A percentile compares a stretch with the other conserved stretches of the same genome.
Conservation (phyloP, 1,140 invertebrate genomes). For the Harlomillsia oculata region DNA sequence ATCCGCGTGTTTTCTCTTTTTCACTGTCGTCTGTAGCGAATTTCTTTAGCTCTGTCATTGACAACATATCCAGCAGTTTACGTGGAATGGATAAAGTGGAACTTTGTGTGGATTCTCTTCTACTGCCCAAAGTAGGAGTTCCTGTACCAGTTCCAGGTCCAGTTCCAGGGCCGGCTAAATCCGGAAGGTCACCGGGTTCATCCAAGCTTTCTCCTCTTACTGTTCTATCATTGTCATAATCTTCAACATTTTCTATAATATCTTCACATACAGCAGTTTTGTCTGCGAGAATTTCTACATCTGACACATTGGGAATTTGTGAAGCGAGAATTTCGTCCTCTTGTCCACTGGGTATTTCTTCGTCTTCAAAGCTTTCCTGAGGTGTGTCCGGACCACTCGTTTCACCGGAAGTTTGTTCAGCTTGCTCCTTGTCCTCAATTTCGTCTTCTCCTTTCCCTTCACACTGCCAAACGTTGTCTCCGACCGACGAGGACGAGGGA, state of each 20-base stretch:
- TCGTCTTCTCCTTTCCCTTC: constrained; percentile 35
- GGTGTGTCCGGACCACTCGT: constrained; percentile 70
- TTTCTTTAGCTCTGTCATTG: constrained; percentile 32
- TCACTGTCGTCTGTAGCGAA: constrained; percentile 19
- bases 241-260: constrained; percentile 31
- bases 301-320: constrained; percentile 21
- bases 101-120: constrained; percentile 29
- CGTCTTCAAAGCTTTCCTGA: constrained; percentile 58
- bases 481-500: constrained; percentile 28
- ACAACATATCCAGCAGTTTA: constrained; percentile 36
- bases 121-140: constrained; percentile 14
- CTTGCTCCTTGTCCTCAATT: constrained; percentile 22
- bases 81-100: constrained; percentile 31
- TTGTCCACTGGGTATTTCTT: constrained; percentile 40
- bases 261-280: constrained; percentile 23
- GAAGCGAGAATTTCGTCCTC: constrained; percentile 15
- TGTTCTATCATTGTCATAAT: constrained; percentile 25
- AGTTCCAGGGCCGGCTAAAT: constrained; percentile 4
- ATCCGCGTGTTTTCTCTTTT: constrained; percentile 16
- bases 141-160: constrained; percentile 19
- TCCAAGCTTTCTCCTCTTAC: constrained; percentile 34
- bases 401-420: constrained; percentile 58
- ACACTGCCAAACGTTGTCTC: constrained; percentile 28
- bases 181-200: constrained; percentile 4
- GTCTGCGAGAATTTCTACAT: neutral